Evolutionary conservation across 1,140 invertebrate species (phyloP), one percentile per base, ranked within the genome.

Genomic region (Agrilus planipennis): DNA sequence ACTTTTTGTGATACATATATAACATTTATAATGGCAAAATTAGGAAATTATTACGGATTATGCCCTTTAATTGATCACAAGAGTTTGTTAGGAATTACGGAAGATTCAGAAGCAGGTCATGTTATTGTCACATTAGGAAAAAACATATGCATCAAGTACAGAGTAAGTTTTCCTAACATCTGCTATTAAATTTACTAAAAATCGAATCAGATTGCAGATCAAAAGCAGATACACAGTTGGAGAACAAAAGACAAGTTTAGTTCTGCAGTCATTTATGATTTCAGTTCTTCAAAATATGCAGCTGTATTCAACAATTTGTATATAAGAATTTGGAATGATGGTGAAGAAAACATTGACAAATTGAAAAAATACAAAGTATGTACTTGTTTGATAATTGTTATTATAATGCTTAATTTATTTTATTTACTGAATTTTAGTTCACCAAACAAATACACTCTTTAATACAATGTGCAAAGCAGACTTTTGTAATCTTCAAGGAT

Each of bases 191-290:
- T 25, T 6, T 11, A 25, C 5, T 25, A 6, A 6, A 25, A 25
- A 25, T 18, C 9, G 4, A 7, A 34, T 14, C 48, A 73, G 71
- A 60, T 74, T 60, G 69, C 69, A 60, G 76, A 82, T 60, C 72
- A 81, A 52, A 83, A 82, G 55, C 79, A 84, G 64, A 65, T 80
- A 17, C 70, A 67, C 16, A 80, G 78, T 47, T 84, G 81, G 81
- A 75, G 76, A 5, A 81, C 70, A 11, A 78, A 75, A 59, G 75
- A 81, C 42, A 77, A 77, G 52, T 68, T 84, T 20, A 80, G 73
- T 16, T 73, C 76, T 15, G 65, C 75, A 47, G 76, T 83, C 1
- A 67, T 81, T 38, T 82, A 73, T 57, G 76, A 82, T 51, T 55
- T 61, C 36, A 64, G 65, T 15, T 64, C 66, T 20, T 54, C 69